Conservation (phyloP, 1,140 invertebrate species). For the Cyclargus thomasi region DNA sequence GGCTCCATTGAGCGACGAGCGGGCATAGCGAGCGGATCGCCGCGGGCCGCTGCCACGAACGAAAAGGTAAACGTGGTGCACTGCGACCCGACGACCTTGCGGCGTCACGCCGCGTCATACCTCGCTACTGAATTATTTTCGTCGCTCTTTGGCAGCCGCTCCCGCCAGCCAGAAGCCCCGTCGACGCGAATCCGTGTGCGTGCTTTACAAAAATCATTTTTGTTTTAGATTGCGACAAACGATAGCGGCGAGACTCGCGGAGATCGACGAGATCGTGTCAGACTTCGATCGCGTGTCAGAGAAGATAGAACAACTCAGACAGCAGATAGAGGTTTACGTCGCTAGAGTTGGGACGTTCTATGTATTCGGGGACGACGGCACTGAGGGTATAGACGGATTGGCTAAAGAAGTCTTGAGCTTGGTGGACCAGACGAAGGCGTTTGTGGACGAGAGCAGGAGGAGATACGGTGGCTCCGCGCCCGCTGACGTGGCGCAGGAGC, state of each 20-base stretch:
- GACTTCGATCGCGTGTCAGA: constrained; percentile 75
- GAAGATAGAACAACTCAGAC: constrained; percentile 79
- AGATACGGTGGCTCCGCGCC: constrained; percentile 83
- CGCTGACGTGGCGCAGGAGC: constrained; percentile 83
- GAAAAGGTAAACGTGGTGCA: constrained; percentile 50
- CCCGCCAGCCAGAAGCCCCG: constrained; percentile 35
- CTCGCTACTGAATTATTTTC: constrained; percentile 63
- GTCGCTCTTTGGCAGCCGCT: constrained; percentile 63
- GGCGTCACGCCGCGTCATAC: constrained; percentile 51
- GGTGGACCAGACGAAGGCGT: constrained; percentile 77
- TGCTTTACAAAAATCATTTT: constrained; percentile 35
- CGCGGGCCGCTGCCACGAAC: constrained; percentile 64
- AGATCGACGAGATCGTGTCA: constrained; percentile 67
- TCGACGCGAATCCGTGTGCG: constrained; percentile 32
- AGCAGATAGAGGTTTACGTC: constrained; percentile 78
- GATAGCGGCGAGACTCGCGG: constrained; percentile 69
- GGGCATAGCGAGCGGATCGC: constrained; percentile 66
- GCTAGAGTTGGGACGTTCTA: constrained; percentile 80
- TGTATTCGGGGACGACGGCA: constrained; percentile 83
- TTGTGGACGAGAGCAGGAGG: constrained; percentile 80
- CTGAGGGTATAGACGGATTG: constrained; percentile 74
- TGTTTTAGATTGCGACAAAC: constrained; percentile 70
- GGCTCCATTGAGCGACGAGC: constrained; percentile 71
- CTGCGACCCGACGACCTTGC: constrained; percentile 55
- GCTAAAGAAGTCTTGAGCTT: constrained; percentile 74